Evolutionary conservation across 2,797 vertebrate genomes (phyloP), one percentile per base, ranked within the genome.

Genomic region (Tangara arthus): DNA sequence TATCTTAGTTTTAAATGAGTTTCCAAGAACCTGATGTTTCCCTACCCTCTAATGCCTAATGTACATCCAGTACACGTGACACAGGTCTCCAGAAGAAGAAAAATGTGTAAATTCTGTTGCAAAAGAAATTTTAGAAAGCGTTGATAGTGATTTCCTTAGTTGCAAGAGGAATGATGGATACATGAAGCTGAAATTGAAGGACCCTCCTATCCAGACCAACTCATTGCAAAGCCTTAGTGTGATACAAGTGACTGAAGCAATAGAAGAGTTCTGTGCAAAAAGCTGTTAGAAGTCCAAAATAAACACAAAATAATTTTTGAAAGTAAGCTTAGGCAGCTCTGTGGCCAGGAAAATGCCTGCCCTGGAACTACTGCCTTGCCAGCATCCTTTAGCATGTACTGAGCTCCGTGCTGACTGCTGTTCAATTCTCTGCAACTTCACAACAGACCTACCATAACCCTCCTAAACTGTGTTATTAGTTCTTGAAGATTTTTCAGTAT

Each of bases 231-330:
- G 21, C 17, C 4, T 55, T 32, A 23, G 16, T 10, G 52, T 19
- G 41, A 19, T n/a, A 41, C 0, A 2, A 2, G 4, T 0, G 2
- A 61, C 27, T 32, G 44, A 94, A 82, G 63, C 8, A 53, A n/a
- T 26, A 15, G 46, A 66, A 53, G 9, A 27, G 1, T 49, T 52
- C 46, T 34, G 8, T 42, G 13, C 75, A 82, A 90, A 87, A 78
- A 64, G 12, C 28, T 85, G 24, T 53, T 82, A 60, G 21, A 73
- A 85, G 89, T 37, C 16, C 71, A 66, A 32, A 65, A 65, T 9
- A 65, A 34, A 15, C 12, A 55, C 2, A 63, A 49, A 68, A 50
- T 19, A 1, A 18, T 28, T 76, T 93, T 64, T 86, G 21, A 70
- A 71, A 89, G 56, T 41, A 56, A 82, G 14, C 8, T 75, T 60